phyloP scores from a whole-genome alignment of 2,797 vertebrate genomes.

The Rachycentron canadum region DNA sequence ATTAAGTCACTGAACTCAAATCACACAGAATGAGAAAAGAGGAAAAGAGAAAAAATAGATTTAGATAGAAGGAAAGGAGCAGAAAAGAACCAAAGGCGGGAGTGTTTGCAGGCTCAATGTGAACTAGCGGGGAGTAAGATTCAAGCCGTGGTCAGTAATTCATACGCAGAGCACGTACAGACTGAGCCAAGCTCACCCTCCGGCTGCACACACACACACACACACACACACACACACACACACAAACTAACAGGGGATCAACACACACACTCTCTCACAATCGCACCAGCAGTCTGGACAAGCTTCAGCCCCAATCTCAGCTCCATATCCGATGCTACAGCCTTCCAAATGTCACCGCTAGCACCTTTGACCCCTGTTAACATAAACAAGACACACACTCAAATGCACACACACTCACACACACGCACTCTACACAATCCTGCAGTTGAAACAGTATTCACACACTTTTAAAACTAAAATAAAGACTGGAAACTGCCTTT shows the following conservation, averaged over 20 bases:
- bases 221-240: constrained; percentile 10
- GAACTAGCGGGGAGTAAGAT: constrained; percentile 55
- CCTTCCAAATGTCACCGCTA: constrained; percentile 56
- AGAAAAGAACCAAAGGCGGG: background rate
- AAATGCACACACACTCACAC: background rate
- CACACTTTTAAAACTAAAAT: constrained; percentile 25
- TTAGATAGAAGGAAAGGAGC: background rate
- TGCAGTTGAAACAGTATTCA: background rate
- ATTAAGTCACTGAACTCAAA: constrained; percentile 42
- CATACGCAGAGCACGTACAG: constrained; percentile 75
- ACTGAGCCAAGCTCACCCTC: constrained; percentile 69
- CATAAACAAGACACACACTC: constrained; percentile 5
- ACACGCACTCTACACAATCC: background rate
- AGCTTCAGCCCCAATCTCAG: constrained; percentile 48
- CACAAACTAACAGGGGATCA: background rate
- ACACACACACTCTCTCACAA: constrained; percentile 24
- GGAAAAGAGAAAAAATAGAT: background rate
- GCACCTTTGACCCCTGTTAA: constrained; percentile 61
- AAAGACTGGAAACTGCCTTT: constrained; percentile 4
- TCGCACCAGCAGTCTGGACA: constrained; percentile 44
- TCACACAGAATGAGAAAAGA: constrained; percentile 41
- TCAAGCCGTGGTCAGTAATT: constrained; percentile 72
- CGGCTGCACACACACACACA: constrained; percentile 51
- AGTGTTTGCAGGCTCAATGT: constrained; percentile 30
- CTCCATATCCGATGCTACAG: constrained; percentile 47